These are phyloP conservation scores for Pangasius krempfi DNA, from an alignment of 2,797 vertebrate genomes.

Conservation along the genomic window DNA sequence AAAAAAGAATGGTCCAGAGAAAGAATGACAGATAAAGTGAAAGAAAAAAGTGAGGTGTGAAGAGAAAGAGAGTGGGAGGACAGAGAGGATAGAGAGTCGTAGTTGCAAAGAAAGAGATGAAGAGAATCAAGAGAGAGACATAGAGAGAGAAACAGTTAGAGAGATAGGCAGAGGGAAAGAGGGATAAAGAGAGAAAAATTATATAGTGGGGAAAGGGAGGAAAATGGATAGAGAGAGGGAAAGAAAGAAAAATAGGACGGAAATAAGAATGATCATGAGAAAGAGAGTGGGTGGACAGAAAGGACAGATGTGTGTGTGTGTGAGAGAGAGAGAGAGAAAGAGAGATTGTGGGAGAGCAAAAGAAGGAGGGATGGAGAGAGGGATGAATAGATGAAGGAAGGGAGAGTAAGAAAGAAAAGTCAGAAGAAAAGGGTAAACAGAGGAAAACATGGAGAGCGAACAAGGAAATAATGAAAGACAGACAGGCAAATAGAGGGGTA, in stretches of 20 bases:
- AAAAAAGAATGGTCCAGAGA: slow-evolving; percentile 47
- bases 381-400: not conserved
- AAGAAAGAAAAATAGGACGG: not conserved
- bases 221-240: not conserved
- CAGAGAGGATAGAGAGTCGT: not conserved
- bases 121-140: too few species aligned
- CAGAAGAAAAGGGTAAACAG: not conserved
- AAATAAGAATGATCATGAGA: not conserved
- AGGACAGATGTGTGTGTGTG: not conserved
- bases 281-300: not conserved
- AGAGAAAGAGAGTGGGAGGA: slow-evolving; percentile 1
- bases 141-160: too few species aligned
- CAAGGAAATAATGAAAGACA: not conserved
- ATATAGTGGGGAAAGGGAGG: not conserved
- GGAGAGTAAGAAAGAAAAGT: not conserved
- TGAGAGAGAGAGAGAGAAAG: not conserved
- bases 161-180: not conserved
- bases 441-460: not conserved
- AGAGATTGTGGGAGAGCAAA: not conserved
- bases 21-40: not conserved
- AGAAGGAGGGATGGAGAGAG: not conserved
- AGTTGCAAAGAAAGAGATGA: not conserved
- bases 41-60: slow-evolving; percentile 2
- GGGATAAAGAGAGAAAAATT: not conserved
- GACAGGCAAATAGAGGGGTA: not conserved